phyloP scores from a whole-genome alignment of 2,113 vertebrate species.

The Ageneiosus marmoratus region DNA sequence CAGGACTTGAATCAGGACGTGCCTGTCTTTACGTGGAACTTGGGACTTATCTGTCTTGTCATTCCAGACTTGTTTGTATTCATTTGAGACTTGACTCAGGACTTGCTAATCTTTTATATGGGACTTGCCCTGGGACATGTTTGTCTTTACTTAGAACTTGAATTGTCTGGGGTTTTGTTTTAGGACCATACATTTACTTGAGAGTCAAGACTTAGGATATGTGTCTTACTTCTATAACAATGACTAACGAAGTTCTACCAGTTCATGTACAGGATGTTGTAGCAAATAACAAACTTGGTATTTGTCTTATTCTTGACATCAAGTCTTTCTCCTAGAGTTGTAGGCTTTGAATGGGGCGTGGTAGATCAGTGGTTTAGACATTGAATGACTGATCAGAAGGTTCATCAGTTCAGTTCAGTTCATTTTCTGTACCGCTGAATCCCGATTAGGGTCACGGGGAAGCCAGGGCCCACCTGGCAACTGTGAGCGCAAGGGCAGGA shows the following conservation, averaged over 20 bases:
- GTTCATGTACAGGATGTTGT: neutral
- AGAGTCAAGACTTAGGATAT: neutral
- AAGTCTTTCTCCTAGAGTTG: neutral
- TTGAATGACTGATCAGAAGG: no score
- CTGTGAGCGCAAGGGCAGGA: no score
- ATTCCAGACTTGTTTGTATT: neutral
- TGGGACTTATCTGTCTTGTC: neutral
- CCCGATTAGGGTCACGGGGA: no score
- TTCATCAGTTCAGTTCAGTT: no score
- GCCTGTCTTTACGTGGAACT: no score
- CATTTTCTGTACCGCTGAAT: no score
- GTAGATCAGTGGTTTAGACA: no score
- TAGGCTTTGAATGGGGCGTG: neutral
- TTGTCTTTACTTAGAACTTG: neutral
- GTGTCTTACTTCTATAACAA: no score
- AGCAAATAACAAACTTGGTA: neutral
- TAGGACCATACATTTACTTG: neutral
- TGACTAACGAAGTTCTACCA: no score
- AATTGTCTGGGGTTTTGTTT: neutral
- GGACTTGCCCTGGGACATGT: neutral
- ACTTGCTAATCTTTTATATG: neutral
- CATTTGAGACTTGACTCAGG: neutral
- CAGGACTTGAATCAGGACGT: no score
- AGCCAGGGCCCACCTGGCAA: no score
- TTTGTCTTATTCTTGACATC: neutral